Evolutionary conservation across 1,140 invertebrate genomes (phyloP), one percentile per base, ranked within the genome.

Genomic region (Dolichoris vasculosae): DNA sequence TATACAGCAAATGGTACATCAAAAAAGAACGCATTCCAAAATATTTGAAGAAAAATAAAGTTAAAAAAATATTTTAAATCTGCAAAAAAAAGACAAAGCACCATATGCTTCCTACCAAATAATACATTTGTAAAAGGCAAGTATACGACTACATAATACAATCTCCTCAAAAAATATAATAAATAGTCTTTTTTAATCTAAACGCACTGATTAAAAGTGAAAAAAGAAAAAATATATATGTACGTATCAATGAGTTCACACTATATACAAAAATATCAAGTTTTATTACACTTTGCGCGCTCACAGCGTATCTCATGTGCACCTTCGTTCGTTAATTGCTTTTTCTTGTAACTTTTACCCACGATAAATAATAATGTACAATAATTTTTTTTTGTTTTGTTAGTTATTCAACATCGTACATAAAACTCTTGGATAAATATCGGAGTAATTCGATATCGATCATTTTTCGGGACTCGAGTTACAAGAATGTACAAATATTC

Each of bases 221-320:
- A 88, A 88, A 84, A 38, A 43, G 13, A 76, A 86, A 83, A 89
- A 87, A 86, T 86, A 86, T 86, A 69, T 40, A 59, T 80, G 64
- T 32, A 84, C 46, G 35, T 83, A 77, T 77, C 59, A 84, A 78
- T 84, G 83, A 85, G 77, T 48, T 86, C 43, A 84, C 59, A 86
- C 38, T 89, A 89, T 89, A 84, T 89, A 90, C 85, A 90, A 93
- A 93, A 93, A 93, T 93, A 93, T 91, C 87, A 92, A 93, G 88
- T 90, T 91, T 89, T 88, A 88, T 90, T 89, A 88, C 84, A 88
- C 89, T 84, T 89, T 86, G 88, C 86, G 79, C 83, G 78, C 87
- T 87, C 76, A 55, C 85, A 84, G 77, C 67, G 48, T 81, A 80
- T 80, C 32, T 46, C 46, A 6, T 40, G 9, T 48, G 46, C 71